A percentile compares a stretch with the other conserved stretches of the same genome.
These are phyloP conservation scores for Psittacula cyanocephala DNA, from an alignment of 2,113 vertebrate genomes.

Conservation along the genomic window DNA sequence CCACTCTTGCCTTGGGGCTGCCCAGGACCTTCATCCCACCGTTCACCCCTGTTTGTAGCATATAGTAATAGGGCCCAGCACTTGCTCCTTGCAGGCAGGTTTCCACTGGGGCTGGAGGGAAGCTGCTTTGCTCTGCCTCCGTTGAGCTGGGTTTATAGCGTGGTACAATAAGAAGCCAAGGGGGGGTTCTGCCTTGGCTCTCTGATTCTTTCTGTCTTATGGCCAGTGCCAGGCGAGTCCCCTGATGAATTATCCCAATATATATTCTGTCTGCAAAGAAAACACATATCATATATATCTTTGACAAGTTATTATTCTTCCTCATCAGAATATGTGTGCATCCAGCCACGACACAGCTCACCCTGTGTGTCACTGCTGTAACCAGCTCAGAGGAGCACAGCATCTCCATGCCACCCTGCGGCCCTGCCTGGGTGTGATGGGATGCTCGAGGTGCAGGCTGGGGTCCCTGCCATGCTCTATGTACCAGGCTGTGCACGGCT, in stretches of 20 bases:
- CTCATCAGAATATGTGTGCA: slow-evolving; percentile 78
- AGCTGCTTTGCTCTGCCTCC: not conserved
- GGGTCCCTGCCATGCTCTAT: not conserved
- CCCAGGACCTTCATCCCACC: not conserved
- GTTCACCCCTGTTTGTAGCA: not conserved
- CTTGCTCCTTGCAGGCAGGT: not conserved
- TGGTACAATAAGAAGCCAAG: not conserved
- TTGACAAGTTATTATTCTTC: slow-evolving; percentile 85
- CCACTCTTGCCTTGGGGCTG: not conserved
- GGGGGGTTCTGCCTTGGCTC: not conserved
- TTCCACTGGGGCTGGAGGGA: not conserved
- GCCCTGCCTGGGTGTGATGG: accelerated
- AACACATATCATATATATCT: slow-evolving; percentile 82
- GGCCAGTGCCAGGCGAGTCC: slow-evolving; percentile 38
- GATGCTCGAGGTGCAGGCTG: accelerated
- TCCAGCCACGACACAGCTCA: slow-evolving; percentile 65
- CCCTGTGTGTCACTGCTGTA: not conserved
- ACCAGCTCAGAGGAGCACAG: not conserved
- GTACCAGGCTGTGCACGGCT: not conserved
- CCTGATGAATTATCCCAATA: slow-evolving; percentile 82
- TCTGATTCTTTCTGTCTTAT: not conserved
- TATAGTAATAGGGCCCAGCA: not conserved
- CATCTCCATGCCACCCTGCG: not conserved
- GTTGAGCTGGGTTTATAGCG: not conserved
- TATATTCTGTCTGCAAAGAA: slow-evolving; percentile 74